phyloP scores from a whole-genome alignment of 1,140 invertebrate species.

The Archivesica marissinica region DNA sequence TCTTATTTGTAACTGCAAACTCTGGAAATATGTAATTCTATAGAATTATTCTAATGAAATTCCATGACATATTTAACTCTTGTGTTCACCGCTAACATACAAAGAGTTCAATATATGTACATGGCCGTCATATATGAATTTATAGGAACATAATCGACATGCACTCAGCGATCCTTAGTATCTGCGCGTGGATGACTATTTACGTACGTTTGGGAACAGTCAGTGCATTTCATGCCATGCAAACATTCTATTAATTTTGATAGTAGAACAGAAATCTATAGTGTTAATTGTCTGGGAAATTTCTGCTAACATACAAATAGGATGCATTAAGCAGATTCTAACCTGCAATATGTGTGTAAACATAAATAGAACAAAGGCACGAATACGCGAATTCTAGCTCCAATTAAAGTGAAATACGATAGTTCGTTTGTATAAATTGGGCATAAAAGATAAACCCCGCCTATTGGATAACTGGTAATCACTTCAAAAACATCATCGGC shows the following conservation, averaged over 20 bases:
- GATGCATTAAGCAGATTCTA: background rate
- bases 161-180: too few relatives aligned
- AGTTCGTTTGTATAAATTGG: conserved; percentile 16
- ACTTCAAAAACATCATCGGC: background rate
- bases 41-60: too few relatives aligned
- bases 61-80: too few relatives aligned
- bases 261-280: background rate
- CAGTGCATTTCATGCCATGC: background rate
- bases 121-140: too few relatives aligned
- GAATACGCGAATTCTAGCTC: conserved; percentile 13
- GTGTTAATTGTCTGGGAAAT: conserved; percentile 12
- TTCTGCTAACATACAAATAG: background rate
- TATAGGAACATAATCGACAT: too few relatives aligned
- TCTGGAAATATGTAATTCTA: too few relatives aligned
- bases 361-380: conserved; percentile 1
- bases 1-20: too few relatives aligned
- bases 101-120: too few relatives aligned
- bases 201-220: too few relatives aligned
- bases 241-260: background rate
- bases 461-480: background rate
- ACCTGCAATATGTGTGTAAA: background rate
- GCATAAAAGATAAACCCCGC: background rate
- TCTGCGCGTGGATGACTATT: too few relatives aligned
- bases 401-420: conserved; percentile 15
- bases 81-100: too few relatives aligned